Evolutionary conservation across 2,797 vertebrate genomes (phyloP), one percentile per base, ranked within the genome.

Genomic region (Ctenopoma kingsleyae): DNA sequence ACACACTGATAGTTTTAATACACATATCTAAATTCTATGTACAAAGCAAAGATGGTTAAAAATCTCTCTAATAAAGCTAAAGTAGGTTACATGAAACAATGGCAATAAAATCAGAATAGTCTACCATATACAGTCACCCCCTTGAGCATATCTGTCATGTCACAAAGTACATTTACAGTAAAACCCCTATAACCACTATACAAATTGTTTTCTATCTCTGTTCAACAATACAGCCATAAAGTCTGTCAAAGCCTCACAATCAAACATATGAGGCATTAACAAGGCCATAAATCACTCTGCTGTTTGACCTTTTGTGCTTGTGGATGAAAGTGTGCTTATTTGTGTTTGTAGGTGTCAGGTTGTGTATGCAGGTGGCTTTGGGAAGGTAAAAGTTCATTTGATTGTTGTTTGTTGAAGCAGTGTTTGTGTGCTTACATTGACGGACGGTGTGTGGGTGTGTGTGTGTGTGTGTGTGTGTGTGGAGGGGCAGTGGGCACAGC

Each of bases 361-460:
- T 86, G 81, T 84, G 78, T 82, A 53, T 82, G 77, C 77, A 86
- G 81, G 84, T 90, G 84, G 66, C 71, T 74, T 74, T 56, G 50
- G 44, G 44, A 47, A 76, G 74, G 77, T 77, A 69, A 89, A 85
- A 87, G 83, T 80, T 90, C 71, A 74, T 61, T 46, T 66, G 40
- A 36, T 47, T 5, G 19, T 22, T 89, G 76, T 89, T 87, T 85
- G 81, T 41, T 43, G 73, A 79, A 56, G 68, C 58, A 57, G 67
- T 81, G 84, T 86, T 84, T 86, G 30, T 88, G 63, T 74, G 63
- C 70, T 76, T 71, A 32, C 30, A 32, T 5, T 76, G 71, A 74
- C 77, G 76, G 76, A 75, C 82, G 66, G 53, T 74, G 67, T 74
- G 52, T 60, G 51, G 55, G 54, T 38, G 32, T 78, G 64, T 54